Evolutionary conservation across 2,797 vertebrate species (phyloP), one percentile per base, ranked within the genome.

Genomic region (Etheostoma nigrum): DNA sequence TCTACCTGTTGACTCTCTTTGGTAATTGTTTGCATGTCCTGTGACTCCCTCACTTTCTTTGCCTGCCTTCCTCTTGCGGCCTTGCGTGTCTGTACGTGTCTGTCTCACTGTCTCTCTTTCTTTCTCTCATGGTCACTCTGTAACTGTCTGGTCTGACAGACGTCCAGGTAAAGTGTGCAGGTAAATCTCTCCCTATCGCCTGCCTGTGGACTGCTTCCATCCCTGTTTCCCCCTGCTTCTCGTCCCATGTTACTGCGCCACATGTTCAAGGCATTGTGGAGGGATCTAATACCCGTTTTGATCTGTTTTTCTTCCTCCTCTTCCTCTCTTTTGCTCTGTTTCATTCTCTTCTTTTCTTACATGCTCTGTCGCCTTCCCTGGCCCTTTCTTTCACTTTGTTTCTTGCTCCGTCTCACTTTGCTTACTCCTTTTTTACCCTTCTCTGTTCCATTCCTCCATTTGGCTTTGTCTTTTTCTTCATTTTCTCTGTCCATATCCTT

Each of bases 61-160:
- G 92, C 95, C 89, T 95, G 94, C 94, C 91, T 88, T 93, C 93
- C 93, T 89, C 94, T 95, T 92, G 94, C 93, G 93, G 92, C 94
- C 94, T 94, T 88, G 92, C 93, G 86, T 94, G 92, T 95, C 89
- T 91, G 93, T 96, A 94, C 87, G 94, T 95, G 93, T 95, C 94
- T 95, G 94, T 95, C 95, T 96, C 94, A 95, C 95, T 95, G 95
- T 96, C 94, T 96, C 93, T 96, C 95, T 96, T 90, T 96, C 94
- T 96, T 92, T 95, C 93, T 95, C 94, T 95, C 94, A 92, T 87
- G 91, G 94, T 95, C 94, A 95, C 92, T 94, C 91, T 95, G 89
- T 95, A 89, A 93, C 92, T 92, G 94, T 96, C 94, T 95, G 94
- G 92, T 96, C 95, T 95, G 94, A 96, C 95, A 96, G 95, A 95